Evolutionary conservation across 92 coral and sea anemone genomes (phyloP), one percentile per base, ranked within the genome.

Genomic region (Porites divaricata): DNA sequence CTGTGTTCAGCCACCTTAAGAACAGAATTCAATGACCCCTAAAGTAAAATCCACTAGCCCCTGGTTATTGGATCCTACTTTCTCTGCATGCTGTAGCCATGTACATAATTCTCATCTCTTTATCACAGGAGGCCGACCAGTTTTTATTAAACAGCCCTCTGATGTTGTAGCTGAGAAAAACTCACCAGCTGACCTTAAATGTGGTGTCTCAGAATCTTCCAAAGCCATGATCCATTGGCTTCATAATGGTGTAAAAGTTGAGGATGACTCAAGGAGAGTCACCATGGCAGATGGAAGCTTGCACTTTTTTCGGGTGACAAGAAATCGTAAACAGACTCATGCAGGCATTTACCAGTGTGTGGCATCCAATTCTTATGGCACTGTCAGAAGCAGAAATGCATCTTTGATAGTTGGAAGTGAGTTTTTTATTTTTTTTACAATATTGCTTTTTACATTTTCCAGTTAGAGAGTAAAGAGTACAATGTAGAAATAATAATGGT

Each of bases 271-370:
- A 53, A 88, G 95, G 8, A 87, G 95, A 52, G 75, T 51, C 21
- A 71, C 83, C 25, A 68, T 91, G 88, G 90, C 89, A 1, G 45
- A 65, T 72, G 99, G 98, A 54, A 77, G 83, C 77, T 85, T 97
- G 5, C 72, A 86, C 64, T 93, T 97, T 53, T 0, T 82, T 2
- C 82, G 97, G 16, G 90, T 93, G 28, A 85, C 80, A 28, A 91
- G 90, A 74, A 87, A 76, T 56, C 93, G 75, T 26, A 83, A 63
- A 72, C 35, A 76, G 52, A 67, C 99, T 15, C 98, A 97, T 52
- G 70, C 83, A 83, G 99, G 99, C 16, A 77, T 59, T 69, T 97
- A 97, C 81, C 95, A 95, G 70, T 97, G 99, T 76, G 90, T 83
- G 51, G 99, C 95, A n/a, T 85, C 86, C 4, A 93, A 97, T 81